Percentiles rank a stretch among this genome's conserved stretches.
Evolutionary conservation across 2,888 invertebrate species (phyloP).

Genomic region (Spisula subtruncata): DNA sequence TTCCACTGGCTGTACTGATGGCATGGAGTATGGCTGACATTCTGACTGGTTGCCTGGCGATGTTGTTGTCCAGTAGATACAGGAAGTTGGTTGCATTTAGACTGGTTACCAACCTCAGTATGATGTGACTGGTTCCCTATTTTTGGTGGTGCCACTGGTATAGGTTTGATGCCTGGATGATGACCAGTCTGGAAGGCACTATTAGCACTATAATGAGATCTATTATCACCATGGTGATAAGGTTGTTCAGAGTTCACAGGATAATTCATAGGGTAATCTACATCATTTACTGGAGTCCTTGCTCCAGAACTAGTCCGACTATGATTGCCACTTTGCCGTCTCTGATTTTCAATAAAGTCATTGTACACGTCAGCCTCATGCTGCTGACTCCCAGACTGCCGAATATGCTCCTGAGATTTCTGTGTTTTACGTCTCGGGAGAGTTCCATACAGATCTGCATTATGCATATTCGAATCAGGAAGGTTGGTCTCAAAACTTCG

Average conservation of each 20-base stretch:
- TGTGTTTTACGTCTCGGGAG: slow-evolving; percentile 77
- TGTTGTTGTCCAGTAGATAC: slow-evolving; percentile 53
- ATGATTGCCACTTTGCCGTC: slow-evolving; percentile 66
- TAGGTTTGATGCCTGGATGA: slow-evolving; percentile 32
- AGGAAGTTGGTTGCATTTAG: slow-evolving; percentile 35
- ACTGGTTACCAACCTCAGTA: slow-evolving; percentile 69
- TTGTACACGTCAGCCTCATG: slow-evolving; percentile 79
- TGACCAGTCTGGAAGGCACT: slow-evolving; percentile 27
- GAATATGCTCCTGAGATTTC: slow-evolving; percentile 72
- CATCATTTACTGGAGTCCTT: slow-evolving; percentile 68
- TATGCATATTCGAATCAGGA: slow-evolving; percentile 54
- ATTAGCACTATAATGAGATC: slow-evolving; percentile 34
- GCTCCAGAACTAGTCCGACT: slow-evolving; percentile 65
- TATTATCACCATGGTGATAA: slow-evolving; percentile 27
- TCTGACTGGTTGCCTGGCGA: slow-evolving; percentile 47
- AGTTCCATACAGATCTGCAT: slow-evolving; percentile 80
- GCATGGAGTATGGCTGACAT: slow-evolving; percentile 42
- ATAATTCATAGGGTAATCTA: slow-evolving; percentile 30
- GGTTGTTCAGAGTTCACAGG: slow-evolving; percentile 27
- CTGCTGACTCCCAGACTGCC: slow-evolving; percentile 70
- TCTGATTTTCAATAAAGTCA: slow-evolving; percentile 80
- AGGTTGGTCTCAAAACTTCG: slow-evolving; percentile 64
- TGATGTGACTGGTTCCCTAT: slow-evolving; percentile 65
- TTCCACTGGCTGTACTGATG: slow-evolving; percentile 24
- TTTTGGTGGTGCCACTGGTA: slow-evolving; percentile 60